phyloP scores from a whole-genome alignment of 2,113 vertebrate genomes.

The Chamaea fasciata region DNA sequence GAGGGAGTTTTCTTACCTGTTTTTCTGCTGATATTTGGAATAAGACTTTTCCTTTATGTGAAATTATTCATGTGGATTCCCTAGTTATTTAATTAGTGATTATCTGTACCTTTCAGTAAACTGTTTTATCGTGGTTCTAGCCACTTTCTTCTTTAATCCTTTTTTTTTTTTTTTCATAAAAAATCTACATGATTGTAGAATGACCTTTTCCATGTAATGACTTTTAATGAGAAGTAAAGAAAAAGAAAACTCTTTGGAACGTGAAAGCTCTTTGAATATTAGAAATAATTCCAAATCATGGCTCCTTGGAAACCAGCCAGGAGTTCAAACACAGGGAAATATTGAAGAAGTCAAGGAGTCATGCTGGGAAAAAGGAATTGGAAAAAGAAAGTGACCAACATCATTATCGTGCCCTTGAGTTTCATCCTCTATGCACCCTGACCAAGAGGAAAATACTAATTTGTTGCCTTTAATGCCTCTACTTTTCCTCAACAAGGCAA shows the following conservation, averaged over 20 bases:
- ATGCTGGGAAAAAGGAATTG: background rate
- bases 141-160: background rate
- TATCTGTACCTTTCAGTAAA: background rate
- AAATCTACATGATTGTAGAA: background rate
- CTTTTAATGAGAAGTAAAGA: background rate
- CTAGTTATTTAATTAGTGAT: background rate
- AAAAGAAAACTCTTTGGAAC: background rate
- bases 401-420: background rate
- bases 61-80: background rate
- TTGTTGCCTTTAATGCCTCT: background rate
- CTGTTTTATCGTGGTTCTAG: background rate
- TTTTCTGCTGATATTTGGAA: background rate
- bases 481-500: background rate
- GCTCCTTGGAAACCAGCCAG: background rate
- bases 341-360: background rate
- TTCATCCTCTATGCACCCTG: background rate
- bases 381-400: background rate
- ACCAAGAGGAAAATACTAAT: background rate
- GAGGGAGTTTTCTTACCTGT: background rate
- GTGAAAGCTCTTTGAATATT: background rate
- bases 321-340: background rate
- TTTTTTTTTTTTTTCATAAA: background rate
- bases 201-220: fast-evolving
- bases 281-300: background rate
- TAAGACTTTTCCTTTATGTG: background rate